Conservation (phyloP, 2,797 vertebrate genomes). For the Amniataba percoides region DNA sequence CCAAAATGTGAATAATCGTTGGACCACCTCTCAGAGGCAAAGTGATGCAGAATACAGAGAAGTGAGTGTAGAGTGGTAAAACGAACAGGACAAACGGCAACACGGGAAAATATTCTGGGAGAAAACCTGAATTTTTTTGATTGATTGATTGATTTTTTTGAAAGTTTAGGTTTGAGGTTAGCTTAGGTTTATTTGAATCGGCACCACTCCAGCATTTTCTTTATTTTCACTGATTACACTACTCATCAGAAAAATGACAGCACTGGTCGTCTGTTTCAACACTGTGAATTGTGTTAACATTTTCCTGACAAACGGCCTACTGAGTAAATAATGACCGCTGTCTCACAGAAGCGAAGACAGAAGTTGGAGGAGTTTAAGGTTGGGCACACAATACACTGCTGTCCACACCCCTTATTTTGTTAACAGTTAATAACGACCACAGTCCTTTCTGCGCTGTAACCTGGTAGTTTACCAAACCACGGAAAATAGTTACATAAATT, state of each 20-base stretch:
- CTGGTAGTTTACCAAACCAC: not conserved
- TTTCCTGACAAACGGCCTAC: not conserved
- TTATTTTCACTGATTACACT: not conserved
- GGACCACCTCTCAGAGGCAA: constrained; percentile 12
- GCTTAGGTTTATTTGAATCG: no score
- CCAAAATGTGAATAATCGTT: constrained; percentile 38
- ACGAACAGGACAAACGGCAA: rapidly evolving
- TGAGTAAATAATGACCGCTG: constrained; percentile 5
- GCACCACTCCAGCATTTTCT: not conserved
- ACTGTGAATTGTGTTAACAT: not conserved
- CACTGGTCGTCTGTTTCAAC: not conserved
- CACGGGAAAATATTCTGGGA: not conserved
- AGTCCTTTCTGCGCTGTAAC: not conserved
- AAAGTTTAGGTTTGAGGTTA: not conserved
- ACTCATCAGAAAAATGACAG: not conserved
- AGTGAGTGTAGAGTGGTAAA: not conserved
- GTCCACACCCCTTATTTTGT: not conserved
- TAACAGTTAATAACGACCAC: not conserved
- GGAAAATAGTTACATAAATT: not conserved
- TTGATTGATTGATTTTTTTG: no score
- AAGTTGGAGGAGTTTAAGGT: not conserved
- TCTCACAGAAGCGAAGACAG: not conserved
- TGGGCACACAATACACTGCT: not conserved
- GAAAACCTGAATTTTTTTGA: no score
- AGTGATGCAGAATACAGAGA: constrained; percentile 5